These are phyloP conservation scores for Chelonia mydas DNA, from an alignment of 2,797 vertebrate species.

Conservation along the genomic window DNA sequence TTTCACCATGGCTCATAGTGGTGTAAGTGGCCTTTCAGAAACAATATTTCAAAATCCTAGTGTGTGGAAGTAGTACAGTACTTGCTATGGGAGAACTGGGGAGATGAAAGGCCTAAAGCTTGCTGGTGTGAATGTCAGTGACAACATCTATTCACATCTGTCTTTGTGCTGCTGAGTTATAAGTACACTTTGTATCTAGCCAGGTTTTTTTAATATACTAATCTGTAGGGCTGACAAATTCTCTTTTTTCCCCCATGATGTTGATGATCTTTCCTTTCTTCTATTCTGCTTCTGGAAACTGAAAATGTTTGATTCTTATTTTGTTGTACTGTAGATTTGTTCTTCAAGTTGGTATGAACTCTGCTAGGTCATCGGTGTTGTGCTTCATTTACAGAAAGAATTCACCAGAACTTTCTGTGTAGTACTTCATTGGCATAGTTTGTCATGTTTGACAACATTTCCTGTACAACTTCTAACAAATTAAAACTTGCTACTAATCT, in stretches of 20 bases:
- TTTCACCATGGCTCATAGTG: fast-evolving
- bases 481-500: background rate
- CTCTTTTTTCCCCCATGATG: background rate
- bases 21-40: fast-evolving
- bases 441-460: background rate
- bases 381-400: background rate
- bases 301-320: background rate
- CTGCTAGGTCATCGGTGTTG: background rate
- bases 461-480: background rate
- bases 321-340: background rate
- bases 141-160: background rate
- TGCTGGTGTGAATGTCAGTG: background rate
- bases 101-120: background rate
- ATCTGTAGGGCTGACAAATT: background rate
- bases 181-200: background rate
- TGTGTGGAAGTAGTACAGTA: fast-evolving
- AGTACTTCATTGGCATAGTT: fast-evolving
- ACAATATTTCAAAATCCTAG: background rate
- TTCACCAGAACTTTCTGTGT: fast-evolving
- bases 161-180: background rate
- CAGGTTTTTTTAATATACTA: too few species aligned
- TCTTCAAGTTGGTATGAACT: background rate
- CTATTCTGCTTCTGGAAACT: conserved; percentile 4
- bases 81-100: background rate
- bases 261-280: background rate